Percentiles rank a stretch among this genome's conserved stretches.
phyloP scores from a whole-genome alignment of 2,797 vertebrate species.

The Acrossocheilus fasciatus region DNA sequence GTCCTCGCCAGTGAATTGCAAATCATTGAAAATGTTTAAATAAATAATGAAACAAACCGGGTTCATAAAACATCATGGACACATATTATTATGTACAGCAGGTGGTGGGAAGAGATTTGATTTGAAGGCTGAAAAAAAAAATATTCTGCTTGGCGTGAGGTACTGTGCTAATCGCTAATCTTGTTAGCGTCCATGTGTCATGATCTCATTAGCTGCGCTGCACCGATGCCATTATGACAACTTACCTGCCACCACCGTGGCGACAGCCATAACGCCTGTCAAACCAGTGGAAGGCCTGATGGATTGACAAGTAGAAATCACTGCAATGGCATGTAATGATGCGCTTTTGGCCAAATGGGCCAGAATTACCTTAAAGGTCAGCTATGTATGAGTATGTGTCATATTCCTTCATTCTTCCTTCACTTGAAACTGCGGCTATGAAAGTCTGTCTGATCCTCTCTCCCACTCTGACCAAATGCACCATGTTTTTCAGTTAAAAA shows the following conservation, averaged over 20 bases:
- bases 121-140: constrained; percentile 37
- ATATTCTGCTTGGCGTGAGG: constrained; percentile 35
- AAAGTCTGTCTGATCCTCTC: neutral
- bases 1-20: neutral
- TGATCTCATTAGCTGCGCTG: constrained; percentile 56
- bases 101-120: constrained; percentile 47
- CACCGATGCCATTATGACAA: constrained; percentile 46
- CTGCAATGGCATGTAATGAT: constrained; percentile 27
- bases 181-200: constrained; percentile 54
- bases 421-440: neutral
- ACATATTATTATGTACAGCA: constrained; percentile 11
- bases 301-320: constrained; percentile 38
- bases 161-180: constrained; percentile 53
- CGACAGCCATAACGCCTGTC: constrained; percentile 43
- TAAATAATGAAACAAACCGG: constrained; percentile 29
- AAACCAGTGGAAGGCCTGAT: constrained; percentile 18
- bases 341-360: constrained; percentile 40
- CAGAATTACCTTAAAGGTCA: constrained; percentile 53
- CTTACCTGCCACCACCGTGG: constrained; percentile 40
- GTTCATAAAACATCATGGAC: constrained; percentile 15
- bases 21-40: constrained; percentile 26
- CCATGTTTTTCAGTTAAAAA: neutral
- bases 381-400: constrained; percentile 19
- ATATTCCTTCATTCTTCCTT: neutral
- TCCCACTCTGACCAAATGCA: neutral